Evolutionary conservation across 2,113 vertebrate genomes (phyloP), one percentile per base, ranked within the genome.

Genomic region (Tachysurus fulvidraco): DNA sequence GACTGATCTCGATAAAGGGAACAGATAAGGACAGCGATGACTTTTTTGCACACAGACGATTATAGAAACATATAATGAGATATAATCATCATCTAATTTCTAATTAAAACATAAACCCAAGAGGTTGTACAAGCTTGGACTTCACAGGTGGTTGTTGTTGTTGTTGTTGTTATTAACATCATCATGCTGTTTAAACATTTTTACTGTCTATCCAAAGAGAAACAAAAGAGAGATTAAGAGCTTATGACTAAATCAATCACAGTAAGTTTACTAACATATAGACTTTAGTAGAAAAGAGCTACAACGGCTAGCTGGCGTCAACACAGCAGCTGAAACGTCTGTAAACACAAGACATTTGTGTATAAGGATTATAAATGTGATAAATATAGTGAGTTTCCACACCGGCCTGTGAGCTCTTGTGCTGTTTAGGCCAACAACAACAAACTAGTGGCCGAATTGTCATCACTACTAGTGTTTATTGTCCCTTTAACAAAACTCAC

Each of bases 371-470:
- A 50, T 11, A 30, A 78, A 54, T 4, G 41, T 17, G 7, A 62
- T 25, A 16, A 55, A 52, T 69, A 30, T 7, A 0, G 46, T 28
- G 6, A 67, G 62, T 83, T 30, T 50, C n/a, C 44, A 16, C 59
- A n/a, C 52, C 17, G 54, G 65, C 67, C 64, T 83, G 81, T 55
- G 23, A 55, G 82, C 82, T 44, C 21, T 6, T 7, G 67, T 28
- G 23, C 52, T 57, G 62, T 17, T 36, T 54, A 83, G 81, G 81
- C 81, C 81, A 69, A 67, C 57, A 84, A 59, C 46, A 83, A 44
- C 16, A n/a, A 67, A 83, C 77, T 80, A 30, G n/a, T 6, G 52
- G 16, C 54, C 16, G 2, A 0, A 21, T 36, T 19, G 36, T 41
- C 23, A 21, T 0, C 10, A 78, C 0, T 14, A 52, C 7, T 17